Percentiles rank a stretch among this genome's conserved stretches.
phyloP scores from a whole-genome alignment of 2,797 vertebrate genomes.

The Rachycentron canadum region DNA sequence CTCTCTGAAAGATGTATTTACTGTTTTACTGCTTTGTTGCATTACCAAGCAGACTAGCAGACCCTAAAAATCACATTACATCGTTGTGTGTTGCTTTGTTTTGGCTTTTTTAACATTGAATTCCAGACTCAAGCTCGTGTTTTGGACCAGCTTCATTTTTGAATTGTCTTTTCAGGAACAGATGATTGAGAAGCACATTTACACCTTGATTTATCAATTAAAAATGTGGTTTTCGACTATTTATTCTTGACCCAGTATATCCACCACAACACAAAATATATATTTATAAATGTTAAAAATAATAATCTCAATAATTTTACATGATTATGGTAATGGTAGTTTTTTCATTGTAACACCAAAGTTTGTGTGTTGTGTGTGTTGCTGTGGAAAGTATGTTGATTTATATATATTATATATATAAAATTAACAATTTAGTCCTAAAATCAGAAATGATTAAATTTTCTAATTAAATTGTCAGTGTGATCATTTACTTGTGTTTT shows the following conservation, averaged over 20 bases:
- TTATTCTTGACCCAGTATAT: neutral
- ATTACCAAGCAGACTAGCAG: neutral
- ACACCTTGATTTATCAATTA: neutral
- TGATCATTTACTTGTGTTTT: neutral
- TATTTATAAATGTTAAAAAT: neutral
- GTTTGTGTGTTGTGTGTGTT: neutral
- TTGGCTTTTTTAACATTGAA: neutral
- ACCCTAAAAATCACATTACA: neutral
- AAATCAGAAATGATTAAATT: neutral
- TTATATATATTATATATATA: too few relatives aligned
- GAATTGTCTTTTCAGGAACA: neutral
- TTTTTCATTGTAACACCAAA: neutral
- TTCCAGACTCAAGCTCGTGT: neutral
- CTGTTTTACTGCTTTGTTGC: neutral
- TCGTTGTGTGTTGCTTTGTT: too few relatives aligned
- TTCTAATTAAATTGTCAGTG: neutral
- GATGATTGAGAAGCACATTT: neutral
- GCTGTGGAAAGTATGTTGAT: neutral
- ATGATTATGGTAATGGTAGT: neutral
- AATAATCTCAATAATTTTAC: neutral
- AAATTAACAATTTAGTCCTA: constrained; percentile 12
- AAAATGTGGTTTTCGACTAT: neutral
- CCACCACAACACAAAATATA: neutral
- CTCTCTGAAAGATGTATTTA: neutral
- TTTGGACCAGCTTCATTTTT: neutral